Evolutionary conservation across 2,888 invertebrate genomes (phyloP).

Genomic region (Drosophila anomalata): DNA sequence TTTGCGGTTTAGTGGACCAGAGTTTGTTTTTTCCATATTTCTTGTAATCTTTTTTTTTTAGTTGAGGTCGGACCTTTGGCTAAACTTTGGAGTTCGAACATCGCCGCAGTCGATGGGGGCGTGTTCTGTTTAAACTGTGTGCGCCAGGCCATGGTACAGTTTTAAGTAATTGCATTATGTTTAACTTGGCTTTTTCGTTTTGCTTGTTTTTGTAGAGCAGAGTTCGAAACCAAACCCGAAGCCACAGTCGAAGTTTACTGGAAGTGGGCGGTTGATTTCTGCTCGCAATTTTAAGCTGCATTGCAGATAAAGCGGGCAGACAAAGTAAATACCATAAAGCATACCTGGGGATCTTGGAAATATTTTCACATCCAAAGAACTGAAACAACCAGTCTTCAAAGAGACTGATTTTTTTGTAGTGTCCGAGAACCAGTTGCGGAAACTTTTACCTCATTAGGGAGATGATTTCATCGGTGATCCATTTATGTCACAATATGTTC

Average conservation of each 20-base stretch:
- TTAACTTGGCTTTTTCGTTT: slow-evolving; percentile 50
- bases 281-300: slow-evolving; percentile 36
- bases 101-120: slow-evolving; percentile 65
- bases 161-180: slow-evolving; percentile 80
- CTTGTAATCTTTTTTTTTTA: slow-evolving; percentile 12
- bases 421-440: not conserved
- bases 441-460: slow-evolving; percentile 23
- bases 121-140: slow-evolving; percentile 69
- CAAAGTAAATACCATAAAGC: slow-evolving; percentile 34
- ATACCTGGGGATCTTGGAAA: not conserved
- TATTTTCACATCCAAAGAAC: not conserved
- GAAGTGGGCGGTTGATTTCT: slow-evolving; percentile 58
- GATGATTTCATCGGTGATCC: slow-evolving; percentile 34
- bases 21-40: slow-evolving; percentile 9
- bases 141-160: slow-evolving; percentile 74
- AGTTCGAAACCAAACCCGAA: slow-evolving; percentile 27
- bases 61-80: slow-evolving; percentile 57
- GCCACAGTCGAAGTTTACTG: slow-evolving; percentile 59
- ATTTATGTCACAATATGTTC: slow-evolving; percentile 35
- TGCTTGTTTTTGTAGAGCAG: slow-evolving; percentile 55
- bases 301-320: slow-evolving; percentile 46
- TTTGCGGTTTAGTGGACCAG: slow-evolving; percentile 42
- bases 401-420: not conserved
- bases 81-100: slow-evolving; percentile 49
- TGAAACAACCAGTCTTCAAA: not conserved